Evolutionary conservation across 1,140 invertebrate species (phyloP).

Genomic region (Medauroidea extradentata): DNA sequence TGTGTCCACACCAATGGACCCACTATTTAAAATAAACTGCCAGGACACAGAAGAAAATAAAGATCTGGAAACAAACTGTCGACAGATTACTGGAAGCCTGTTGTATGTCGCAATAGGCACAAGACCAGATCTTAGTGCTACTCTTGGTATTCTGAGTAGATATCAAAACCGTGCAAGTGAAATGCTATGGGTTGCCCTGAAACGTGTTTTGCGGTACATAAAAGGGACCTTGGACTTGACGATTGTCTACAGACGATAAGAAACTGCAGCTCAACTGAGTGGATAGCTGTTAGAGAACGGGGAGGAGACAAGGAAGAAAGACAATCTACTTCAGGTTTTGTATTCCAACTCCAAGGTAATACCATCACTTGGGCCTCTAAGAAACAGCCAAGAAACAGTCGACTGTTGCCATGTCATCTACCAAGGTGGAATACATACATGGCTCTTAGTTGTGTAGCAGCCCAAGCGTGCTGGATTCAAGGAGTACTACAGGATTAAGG

Average conservation of each 20-base stretch:
- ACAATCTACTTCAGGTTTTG: not conserved
- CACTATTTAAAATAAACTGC: no score
- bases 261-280: not conserved
- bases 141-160: conserved; percentile 22
- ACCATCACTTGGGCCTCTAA: conserved; percentile 37
- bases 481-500: conserved; percentile 33
- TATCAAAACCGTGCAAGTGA: conserved; percentile 25
- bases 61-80: no score
- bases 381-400: conserved; percentile 43
- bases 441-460: conserved; percentile 33
- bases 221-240: conserved; percentile 14
- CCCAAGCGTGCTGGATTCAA: conserved; percentile 37
- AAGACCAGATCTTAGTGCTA: conserved; percentile 29
- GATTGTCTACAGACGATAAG: not conserved
- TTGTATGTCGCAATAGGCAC: conserved; percentile 28
- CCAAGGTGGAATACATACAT: conserved; percentile 45
- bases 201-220: conserved; percentile 24
- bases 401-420: conserved; percentile 38
- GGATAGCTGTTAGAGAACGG: not conserved
- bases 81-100: conserved; percentile 5
- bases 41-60: no score
- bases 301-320: not conserved
- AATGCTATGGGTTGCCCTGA: conserved; percentile 18
- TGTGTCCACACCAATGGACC: no score
- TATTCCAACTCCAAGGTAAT: conserved; percentile 22